Base-by-base conservation (phyloP, 2,888 invertebrate genomes). In the Synanthedon tipuliformis region DNA sequence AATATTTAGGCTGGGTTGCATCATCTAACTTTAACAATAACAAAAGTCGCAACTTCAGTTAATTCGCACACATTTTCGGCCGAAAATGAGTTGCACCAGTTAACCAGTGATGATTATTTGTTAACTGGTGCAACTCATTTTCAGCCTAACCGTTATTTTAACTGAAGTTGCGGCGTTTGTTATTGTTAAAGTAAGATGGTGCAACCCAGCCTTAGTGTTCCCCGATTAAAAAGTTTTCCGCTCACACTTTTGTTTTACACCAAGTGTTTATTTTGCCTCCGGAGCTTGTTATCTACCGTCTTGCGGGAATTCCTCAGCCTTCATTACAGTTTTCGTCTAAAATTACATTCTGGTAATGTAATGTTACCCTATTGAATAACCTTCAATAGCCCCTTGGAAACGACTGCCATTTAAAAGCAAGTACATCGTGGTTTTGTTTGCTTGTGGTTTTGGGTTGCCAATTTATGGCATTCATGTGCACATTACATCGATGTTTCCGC, bases 271-370 rank as follows among this genome's bases (percentile, higher is more conserved):
- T 59, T 68, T 62, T 61, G 63, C 71, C 69, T 69, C 69, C 55
- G 56, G 64, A 75, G 74, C 78, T 81, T 76, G 81, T 81, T 82
- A 77, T 76, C 76, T 75, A 71, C 71, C 72, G 73, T 76, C 81
- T 81, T 79, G 76, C 65, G 77, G 75, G 75, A 73, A 71, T 77
- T 75, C 73, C 73, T 75, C 64, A 66, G 73, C 76, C 73, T 81
- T 83, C 75, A 81, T 83, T 78, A 82, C 76, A 80, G 78, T 81
- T 81, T 84, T 81, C 78, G 74, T 82, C 75, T 78, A 75, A 74
- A 77, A 78, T 81, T 80, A 81, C 78, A 72, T 66, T 69, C 68
- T 66, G 65, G 76, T 81, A 75, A 79, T 78, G 10, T 34, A 34
- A 34, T 34, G 34, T 34, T 34, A 34, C 34, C 34, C 34, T 34